Evolutionary conservation across 1,140 invertebrate genomes (phyloP).

Genomic region (Drosophila lowei): DNA sequence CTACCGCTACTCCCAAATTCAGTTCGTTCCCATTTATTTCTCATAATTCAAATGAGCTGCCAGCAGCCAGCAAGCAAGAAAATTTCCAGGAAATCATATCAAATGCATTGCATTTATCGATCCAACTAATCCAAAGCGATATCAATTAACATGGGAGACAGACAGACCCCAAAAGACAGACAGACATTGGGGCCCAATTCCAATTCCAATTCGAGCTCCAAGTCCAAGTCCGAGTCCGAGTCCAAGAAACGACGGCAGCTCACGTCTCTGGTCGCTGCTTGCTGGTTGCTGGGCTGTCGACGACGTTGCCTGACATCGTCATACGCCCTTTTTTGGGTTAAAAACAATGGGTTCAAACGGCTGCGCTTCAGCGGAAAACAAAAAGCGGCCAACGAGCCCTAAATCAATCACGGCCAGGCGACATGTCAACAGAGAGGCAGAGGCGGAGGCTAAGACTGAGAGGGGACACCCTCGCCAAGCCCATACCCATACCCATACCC

Average conservation of each 20-base stretch:
- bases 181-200: not conserved
- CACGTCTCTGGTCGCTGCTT: slow-evolving; percentile 8
- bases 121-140: slow-evolving; percentile 34
- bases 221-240: too few relatives aligned
- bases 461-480: slow-evolving; percentile 22
- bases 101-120: slow-evolving; percentile 34
- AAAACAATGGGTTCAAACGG: slow-evolving; percentile 80
- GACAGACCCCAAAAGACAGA: slow-evolving; percentile 6
- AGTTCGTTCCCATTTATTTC: not conserved
- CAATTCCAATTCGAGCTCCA: slow-evolving; percentile 10
- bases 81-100: slow-evolving; percentile 32
- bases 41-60: slow-evolving; percentile 7
- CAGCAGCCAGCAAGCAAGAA: not conserved
- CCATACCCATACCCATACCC: slow-evolving; percentile 7
- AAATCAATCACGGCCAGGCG: slow-evolving; percentile 71
- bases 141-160: slow-evolving; percentile 63
- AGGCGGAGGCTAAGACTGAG: not conserved
- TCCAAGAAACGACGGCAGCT: slow-evolving; percentile 9
- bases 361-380: slow-evolving; percentile 77
- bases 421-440: slow-evolving; percentile 67
- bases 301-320: slow-evolving; percentile 5
- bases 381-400: slow-evolving; percentile 68
- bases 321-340: slow-evolving; percentile 69
- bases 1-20: too few relatives aligned
- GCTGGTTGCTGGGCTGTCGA: slow-evolving; percentile 2